Evolutionary conservation across 2,113 vertebrate species (phyloP).

Genomic region (Aptenodytes forsteri): DNA sequence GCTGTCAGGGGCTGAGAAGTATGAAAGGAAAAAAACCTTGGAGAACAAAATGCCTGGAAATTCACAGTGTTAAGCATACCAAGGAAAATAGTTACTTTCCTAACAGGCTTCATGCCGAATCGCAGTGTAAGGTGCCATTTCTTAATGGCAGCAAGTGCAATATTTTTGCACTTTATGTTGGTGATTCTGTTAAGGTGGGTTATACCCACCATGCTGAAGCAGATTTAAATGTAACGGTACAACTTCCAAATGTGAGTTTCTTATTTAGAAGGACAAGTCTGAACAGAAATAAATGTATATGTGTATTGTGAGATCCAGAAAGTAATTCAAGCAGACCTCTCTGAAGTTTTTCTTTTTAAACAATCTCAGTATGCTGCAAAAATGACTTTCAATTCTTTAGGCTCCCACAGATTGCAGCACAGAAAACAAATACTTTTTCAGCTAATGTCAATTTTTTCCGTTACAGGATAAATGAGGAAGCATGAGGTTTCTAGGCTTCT

Average conservation of each 20-base stretch:
- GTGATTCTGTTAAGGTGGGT: background rate
- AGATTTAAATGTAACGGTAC: background rate
- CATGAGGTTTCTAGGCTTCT: background rate
- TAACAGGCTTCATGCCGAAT: background rate
- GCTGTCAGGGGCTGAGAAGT: background rate
- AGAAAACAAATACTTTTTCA: conserved; percentile 30
- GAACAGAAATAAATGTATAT: background rate
- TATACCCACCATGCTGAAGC: background rate
- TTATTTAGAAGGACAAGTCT: background rate
- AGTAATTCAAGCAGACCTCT: background rate
- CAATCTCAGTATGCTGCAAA: background rate
- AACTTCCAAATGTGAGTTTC: background rate
- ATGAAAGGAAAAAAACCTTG: background rate
- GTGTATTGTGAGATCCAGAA: background rate
- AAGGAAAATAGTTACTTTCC: background rate
- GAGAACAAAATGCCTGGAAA: background rate
- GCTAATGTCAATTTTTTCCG: background rate
- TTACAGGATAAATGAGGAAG: conserved; percentile 2
- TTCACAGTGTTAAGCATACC: background rate
- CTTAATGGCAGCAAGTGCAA: background rate
- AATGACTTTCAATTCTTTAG: background rate
- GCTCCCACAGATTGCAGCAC: background rate
- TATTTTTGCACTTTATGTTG: background rate
- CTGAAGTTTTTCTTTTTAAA: background rate
- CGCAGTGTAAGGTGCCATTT: background rate